Evolutionary conservation across 2,113 vertebrate species (phyloP).

Genomic region (Tetrao urogallus): DNA sequence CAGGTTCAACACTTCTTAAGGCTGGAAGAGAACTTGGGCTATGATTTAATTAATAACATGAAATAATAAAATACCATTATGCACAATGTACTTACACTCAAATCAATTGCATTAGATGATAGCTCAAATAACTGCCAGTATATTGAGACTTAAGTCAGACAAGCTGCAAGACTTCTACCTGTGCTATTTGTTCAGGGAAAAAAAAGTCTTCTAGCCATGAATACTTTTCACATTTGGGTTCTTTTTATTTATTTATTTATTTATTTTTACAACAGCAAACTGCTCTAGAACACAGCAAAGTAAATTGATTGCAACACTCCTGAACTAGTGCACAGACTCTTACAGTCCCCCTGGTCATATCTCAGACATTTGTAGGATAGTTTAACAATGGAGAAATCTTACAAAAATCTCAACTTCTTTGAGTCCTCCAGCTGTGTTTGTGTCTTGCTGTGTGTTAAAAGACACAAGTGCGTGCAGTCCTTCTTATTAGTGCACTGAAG

Average conservation of each 20-base stretch:
- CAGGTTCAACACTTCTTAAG: neutral
- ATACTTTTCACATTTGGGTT: neutral
- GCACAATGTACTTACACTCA: neutral
- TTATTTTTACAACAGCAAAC: neutral
- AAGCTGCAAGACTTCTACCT: neutral
- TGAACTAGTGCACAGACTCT: neutral
- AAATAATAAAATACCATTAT: neutral
- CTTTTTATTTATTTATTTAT: neutral
- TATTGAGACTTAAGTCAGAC: neutral
- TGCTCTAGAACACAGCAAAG: neutral
- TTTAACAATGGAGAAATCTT: neutral
- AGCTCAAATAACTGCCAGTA: neutral
- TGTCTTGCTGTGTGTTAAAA: neutral
- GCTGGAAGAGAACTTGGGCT: neutral
- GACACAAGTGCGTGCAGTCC: neutral
- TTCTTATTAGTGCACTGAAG: neutral
- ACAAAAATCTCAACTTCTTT: neutral
- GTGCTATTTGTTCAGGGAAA: neutral
- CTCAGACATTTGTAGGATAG: neutral
- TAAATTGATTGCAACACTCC: neutral
- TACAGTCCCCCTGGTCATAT: accelerated
- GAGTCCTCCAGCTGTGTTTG: neutral
- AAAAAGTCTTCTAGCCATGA: neutral
- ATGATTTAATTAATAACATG: neutral
- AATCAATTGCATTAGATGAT: neutral